Percentiles rank a stretch among this genome's conserved stretches.
Evolutionary conservation across 2,113 vertebrate genomes (phyloP).

Genomic region (Ciconia boyciana): DNA sequence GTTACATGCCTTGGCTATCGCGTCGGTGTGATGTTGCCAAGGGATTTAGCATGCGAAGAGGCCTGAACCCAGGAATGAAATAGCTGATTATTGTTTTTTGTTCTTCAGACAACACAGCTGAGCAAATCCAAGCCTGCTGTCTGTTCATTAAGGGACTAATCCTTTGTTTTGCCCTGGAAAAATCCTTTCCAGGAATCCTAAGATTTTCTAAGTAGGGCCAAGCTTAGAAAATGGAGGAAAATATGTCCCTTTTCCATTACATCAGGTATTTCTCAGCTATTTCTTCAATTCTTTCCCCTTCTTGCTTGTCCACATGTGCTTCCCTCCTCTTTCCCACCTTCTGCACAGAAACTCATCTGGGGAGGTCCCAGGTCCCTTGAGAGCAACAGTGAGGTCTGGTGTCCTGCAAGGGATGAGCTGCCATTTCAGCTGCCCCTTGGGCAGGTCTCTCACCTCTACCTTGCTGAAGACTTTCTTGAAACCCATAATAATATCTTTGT

Average conservation of each 20-base stretch:
- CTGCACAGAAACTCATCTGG: background rate
- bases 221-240: background rate
- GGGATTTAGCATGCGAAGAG: background rate
- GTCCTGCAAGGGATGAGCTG: background rate
- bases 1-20: background rate
- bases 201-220: background rate
- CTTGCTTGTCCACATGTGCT: background rate
- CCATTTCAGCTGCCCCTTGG: background rate
- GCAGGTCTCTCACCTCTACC: background rate
- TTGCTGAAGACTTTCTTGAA: background rate
- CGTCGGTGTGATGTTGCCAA: background rate
- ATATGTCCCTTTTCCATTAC: background rate
- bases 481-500: background rate
- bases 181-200: background rate
- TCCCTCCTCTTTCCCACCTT: background rate
- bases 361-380: background rate
- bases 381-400: background rate
- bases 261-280: background rate
- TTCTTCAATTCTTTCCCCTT: background rate
- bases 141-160: background rate
- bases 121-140: slow-evolving; percentile 27
- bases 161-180: slow-evolving; percentile 32
- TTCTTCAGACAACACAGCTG: background rate
- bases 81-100: slow-evolving; percentile 34
- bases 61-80: background rate